Percentiles rank a stretch among this genome's conserved stretches.
Conservation (phyloP, 92 coral and sea anemone species). For the Palythoa caribaeorum region DNA sequence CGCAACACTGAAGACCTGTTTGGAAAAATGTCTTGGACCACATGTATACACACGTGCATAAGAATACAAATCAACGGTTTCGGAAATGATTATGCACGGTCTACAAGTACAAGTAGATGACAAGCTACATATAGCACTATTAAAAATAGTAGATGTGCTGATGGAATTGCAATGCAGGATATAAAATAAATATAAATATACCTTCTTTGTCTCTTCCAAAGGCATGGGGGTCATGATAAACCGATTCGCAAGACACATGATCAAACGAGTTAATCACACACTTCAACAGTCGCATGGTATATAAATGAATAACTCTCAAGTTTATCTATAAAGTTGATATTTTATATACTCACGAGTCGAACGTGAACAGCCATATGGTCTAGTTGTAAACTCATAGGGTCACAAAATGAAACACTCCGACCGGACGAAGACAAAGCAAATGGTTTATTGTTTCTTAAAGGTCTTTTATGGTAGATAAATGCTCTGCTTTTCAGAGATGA, state of each 20-base stretch:
- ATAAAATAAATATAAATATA: not conserved
- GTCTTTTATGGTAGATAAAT: not conserved
- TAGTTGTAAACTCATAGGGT: not conserved
- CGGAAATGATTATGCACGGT: constrained; percentile 9
- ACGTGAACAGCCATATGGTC: not conserved
- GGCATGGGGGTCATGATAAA: not conserved
- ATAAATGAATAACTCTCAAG: not conserved
- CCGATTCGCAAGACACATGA: too few species aligned
- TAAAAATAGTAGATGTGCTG: not conserved
- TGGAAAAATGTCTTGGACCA: constrained; percentile 8
- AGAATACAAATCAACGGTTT: not conserved
- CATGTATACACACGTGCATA: not conserved
- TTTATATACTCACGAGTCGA: not conserved
- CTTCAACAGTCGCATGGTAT: not conserved
- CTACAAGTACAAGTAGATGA: not conserved
- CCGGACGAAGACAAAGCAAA: not conserved
- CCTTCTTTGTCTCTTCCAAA: not conserved
- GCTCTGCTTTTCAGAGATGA: not conserved
- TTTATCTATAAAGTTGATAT: not conserved
- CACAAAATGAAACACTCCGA: not conserved
- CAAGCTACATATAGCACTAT: constrained; percentile 5
- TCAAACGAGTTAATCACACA: too few species aligned
- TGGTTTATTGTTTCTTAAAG: not conserved
- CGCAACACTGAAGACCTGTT: constrained; percentile 8
- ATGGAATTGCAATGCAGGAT: not conserved